Conservation (phyloP, 2,888 invertebrate genomes). For the Theodoxus fluviatilis region DNA sequence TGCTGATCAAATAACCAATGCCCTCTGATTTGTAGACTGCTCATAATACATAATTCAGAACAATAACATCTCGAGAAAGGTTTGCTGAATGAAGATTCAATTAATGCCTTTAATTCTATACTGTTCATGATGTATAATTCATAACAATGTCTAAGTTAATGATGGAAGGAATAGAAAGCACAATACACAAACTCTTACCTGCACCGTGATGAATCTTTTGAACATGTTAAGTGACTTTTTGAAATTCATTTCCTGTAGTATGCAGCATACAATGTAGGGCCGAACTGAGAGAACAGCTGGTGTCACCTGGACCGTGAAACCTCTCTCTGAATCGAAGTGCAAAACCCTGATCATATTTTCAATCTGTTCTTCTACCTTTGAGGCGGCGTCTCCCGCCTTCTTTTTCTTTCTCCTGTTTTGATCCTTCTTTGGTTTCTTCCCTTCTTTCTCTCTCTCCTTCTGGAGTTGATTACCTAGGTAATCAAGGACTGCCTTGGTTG, state of each 20-base stretch:
- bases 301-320: conserved; percentile 46
- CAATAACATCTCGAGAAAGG: neutral
- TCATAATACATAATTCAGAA: too few relatives aligned
- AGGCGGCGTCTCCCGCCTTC: conserved; percentile 34
- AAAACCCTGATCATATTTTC: conserved; percentile 61
- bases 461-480: conserved; percentile 72
- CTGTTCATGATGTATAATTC: neutral
- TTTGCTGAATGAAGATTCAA: neutral
- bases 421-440: conserved; percentile 42
- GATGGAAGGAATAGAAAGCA: too few relatives aligned
- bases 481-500: conserved; percentile 77
- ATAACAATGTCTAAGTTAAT: neutral
- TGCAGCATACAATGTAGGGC: conserved; percentile 78
- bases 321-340: conserved; percentile 57
- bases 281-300: conserved; percentile 71
- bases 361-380: conserved; percentile 62
- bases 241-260: conserved; percentile 74
- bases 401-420: conserved; percentile 47
- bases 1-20: too few relatives aligned
- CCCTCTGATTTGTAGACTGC: too few relatives aligned
- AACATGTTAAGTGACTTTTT: conserved; percentile 70
- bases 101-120: neutral
- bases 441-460: conserved; percentile 44
- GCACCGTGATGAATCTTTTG: conserved; percentile 80
- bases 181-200: conserved; percentile 54